Evolutionary conservation across 2,797 vertebrate species (phyloP), one percentile per base, ranked within the genome.

Genomic region (Tokudaia muenninki): DNA sequence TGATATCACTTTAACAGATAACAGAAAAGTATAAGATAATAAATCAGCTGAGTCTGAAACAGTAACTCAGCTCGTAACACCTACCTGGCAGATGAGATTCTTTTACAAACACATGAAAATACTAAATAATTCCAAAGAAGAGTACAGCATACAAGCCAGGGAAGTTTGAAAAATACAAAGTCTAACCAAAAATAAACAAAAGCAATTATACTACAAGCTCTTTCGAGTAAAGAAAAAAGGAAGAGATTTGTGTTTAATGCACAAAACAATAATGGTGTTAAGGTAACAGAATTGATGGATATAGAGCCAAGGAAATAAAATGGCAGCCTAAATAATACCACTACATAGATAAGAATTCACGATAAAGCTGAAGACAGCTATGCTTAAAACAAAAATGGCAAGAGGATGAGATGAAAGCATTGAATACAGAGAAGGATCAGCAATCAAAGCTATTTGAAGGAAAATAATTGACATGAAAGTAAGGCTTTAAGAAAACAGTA

Each of bases 401-500:
- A 31, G 88, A 90, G 37, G 78, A 88, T 90, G 41, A 88, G 79
- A 70, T 81, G 72, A 90, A 75, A 89, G 6, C 26, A 92, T 1
- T 79, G 22, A 92, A 74, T 81, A 24, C 34, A 92, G 57, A 70
- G 41, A 65, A 95, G 67, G 67, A 82, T 50, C 77, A 8, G 1
- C 10, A 91, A 86, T 75, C 22, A 50, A 63, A 95, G 47, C 19
- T 78, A 87, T 70, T 34, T 83, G 14, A 80, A 59, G 50, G 44
- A 67, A 92, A 96, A 93, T 79, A 87, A 87, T 55, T 91, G 47
- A 29, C n/a, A 61, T 1, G 26, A 37, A 87, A 24, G 6, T 1
- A 82, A 93, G 67, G 74, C 34, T 75, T 86, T 88, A 95, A 84
- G n/a, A 19, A 90, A 57, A 78, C 26, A 81, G 24, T 37, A 72